Percentiles rank a stretch among this genome's conserved stretches.
Conservation (phyloP, 2,888 invertebrate genomes). For the Nemotelus pantherinus region DNA sequence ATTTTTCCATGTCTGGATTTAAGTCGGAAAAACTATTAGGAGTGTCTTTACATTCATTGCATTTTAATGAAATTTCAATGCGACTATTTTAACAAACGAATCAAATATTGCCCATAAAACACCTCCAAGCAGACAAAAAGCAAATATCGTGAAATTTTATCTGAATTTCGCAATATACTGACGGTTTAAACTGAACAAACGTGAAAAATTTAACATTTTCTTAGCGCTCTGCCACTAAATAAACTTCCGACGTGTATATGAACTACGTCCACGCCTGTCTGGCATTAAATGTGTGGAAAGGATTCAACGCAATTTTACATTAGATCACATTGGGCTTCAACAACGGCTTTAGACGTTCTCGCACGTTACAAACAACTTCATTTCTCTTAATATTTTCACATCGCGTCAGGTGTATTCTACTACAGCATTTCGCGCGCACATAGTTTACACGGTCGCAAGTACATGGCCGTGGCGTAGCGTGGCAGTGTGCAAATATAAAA, state of each 20-base stretch:
- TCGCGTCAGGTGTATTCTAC: background rate
- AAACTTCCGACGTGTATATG: conserved; percentile 10
- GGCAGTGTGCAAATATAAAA: conserved; percentile 11
- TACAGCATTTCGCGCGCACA: background rate
- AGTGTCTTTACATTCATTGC: too few relatives aligned
- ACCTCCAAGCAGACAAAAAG: too few relatives aligned
- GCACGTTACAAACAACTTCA: background rate
- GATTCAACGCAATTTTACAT: conserved; percentile 1
- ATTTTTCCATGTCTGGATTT: too few relatives aligned
- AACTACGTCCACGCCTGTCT: background rate
- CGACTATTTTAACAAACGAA: too few relatives aligned
- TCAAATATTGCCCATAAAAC: too few relatives aligned
- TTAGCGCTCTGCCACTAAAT: background rate
- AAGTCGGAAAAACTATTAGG: too few relatives aligned
- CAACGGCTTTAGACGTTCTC: background rate
- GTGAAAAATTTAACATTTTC: conserved; percentile 1
- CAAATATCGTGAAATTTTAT: too few relatives aligned
- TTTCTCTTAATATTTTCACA: background rate
- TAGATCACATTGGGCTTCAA: background rate
- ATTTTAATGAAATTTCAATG: too few relatives aligned
- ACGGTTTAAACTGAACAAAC: conserved; percentile 4
- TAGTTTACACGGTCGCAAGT: background rate
- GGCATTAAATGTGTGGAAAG: conserved; percentile 6
- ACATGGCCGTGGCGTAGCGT: background rate
- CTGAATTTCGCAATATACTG: background rate